Evolutionary conservation across 2,113 vertebrate genomes (phyloP), one percentile per base, ranked within the genome.

Genomic region (Aegotheles bennettii): DNA sequence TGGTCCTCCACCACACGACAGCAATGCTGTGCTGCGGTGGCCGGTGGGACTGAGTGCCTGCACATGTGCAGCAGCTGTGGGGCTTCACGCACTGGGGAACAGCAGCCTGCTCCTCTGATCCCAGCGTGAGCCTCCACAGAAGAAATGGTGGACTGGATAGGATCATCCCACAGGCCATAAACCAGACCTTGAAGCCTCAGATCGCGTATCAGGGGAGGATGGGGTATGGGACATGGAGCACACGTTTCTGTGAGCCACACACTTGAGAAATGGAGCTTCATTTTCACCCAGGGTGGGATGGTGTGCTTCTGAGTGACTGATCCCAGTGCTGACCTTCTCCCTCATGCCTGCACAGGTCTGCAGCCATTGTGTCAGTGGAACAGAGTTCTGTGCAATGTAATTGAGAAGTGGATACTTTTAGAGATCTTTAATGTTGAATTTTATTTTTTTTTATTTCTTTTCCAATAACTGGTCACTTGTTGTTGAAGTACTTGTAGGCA

Each of bases 41-140:
- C 43, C 0, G 0, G 28, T 69, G 45, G 60, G 26, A 47, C 63
- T 0, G 3, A 57, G 56, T 0, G 3, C 42, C 67, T 28, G 43
- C 81, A 65, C 4, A 1, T 87, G 90, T 33, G 65, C 90, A 48
- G 75, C 93, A 92, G 90, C 90, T 92, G 90, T 65, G 6, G 88
- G 68, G 54, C 64, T 81, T 21, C 40, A 6, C 0, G 2, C 63
- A 17, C 43, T 2, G 6, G 3, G 16, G 7, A 36, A 35, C 82
- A 35, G 82, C 14, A 2, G 25, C 54, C 70, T 6, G 12, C 67
- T 76, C 61, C 89, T 90, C 91, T 91, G 76, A 92, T 86, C 93
- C 89, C 89, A 84, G 94, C 71, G 2, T 18, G 59, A 95, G 68
- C 76, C 70, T 77, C 84, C 75, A 3, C 42, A 21, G 87, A 36